Conservation (phyloP, 2,113 vertebrate genomes). For the Alaudala cheleensis region DNA sequence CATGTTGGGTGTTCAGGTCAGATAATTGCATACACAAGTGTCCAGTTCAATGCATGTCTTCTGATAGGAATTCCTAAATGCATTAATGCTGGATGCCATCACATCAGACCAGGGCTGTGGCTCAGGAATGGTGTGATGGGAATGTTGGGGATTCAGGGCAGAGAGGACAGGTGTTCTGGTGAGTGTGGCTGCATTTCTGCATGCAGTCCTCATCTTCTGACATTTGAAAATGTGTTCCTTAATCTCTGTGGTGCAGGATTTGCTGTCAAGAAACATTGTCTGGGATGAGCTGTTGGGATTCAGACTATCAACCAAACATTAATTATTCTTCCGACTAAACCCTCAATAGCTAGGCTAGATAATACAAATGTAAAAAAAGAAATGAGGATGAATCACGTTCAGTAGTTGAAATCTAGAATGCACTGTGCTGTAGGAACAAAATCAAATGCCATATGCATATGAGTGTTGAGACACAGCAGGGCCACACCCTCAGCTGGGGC, state of each 20-base stretch:
- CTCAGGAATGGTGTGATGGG: neutral
- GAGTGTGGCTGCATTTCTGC: neutral
- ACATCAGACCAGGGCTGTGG: accelerated
- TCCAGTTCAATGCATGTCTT: neutral
- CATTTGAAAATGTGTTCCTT: constrained; percentile 21
- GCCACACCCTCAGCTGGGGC: neutral
- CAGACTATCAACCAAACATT: constrained; percentile 40
- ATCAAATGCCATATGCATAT: neutral
- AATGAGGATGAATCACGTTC: neutral
- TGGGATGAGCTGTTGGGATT: constrained; percentile 62
- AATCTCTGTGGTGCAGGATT: neutral
- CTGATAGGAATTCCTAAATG: neutral
- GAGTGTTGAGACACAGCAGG: neutral
- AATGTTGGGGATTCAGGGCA: accelerated
- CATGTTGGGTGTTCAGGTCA: neutral
- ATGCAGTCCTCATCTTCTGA: neutral
- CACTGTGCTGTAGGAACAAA: neutral
- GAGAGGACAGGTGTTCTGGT: neutral
- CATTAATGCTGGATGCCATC: accelerated
- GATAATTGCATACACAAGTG: neutral
- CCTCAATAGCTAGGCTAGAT: constrained; percentile 21
- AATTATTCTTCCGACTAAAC: constrained; percentile 58
- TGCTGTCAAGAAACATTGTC: constrained; percentile 51
- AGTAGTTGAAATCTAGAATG: constrained; percentile 11
- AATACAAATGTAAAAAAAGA: constrained; percentile 30